Conservation (phyloP, 1,140 invertebrate species). For the Camponotus pennsylvanicus region DNA sequence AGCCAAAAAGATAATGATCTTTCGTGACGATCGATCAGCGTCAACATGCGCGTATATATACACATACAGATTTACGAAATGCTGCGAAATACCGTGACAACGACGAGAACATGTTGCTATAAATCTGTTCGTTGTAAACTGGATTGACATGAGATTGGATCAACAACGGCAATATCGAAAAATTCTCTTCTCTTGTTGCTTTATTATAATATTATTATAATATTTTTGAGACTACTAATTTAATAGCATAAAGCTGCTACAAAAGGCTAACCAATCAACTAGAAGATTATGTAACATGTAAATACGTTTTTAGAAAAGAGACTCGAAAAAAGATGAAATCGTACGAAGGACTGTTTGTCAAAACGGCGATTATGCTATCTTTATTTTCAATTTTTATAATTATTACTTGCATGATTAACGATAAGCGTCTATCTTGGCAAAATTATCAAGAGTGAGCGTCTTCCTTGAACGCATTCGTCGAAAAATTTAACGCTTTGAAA, state of each 20-base stretch:
- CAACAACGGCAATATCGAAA: neutral
- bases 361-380: neutral
- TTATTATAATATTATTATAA: neutral
- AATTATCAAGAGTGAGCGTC: neutral
- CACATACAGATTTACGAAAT: constrained; percentile 34
- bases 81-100: constrained; percentile 26
- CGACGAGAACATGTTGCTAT: constrained; percentile 1
- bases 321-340: neutral
- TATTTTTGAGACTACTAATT: neutral
- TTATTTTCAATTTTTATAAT: constrained; percentile 3
- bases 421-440: neutral
- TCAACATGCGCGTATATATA: constrained; percentile 5
- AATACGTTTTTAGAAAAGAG: neutral
- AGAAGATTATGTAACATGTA: neutral
- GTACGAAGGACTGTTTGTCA: neutral
- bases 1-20: constrained; percentile 39
- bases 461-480: neutral
- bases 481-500: neutral
- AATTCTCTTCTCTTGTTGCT: neutral
- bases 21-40: constrained; percentile 44
- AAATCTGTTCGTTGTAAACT: constrained; percentile 14
- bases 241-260: neutral
- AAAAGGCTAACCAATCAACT: neutral
- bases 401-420: neutral
- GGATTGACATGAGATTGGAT: neutral